These are phyloP conservation scores for Acromyrmex heyeri DNA, from an alignment of 1,140 invertebrate species.

Conservation along the genomic window DNA sequence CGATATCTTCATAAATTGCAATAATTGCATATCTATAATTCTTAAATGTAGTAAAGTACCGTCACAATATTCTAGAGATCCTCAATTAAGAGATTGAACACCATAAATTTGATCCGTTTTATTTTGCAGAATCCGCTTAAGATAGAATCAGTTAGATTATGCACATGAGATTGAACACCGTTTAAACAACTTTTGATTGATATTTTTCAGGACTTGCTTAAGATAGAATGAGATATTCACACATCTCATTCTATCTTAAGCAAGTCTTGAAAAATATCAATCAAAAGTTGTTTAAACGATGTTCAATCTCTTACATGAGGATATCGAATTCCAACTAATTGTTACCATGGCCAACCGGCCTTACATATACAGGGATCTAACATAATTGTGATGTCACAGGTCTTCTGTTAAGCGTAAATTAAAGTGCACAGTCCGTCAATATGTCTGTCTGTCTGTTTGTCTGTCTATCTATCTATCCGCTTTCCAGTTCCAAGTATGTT, in stretches of 20 bases:
- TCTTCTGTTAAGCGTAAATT: constrained; percentile 40
- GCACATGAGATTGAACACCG: too few species aligned
- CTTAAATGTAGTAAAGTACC: background rate
- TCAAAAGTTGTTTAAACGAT: too few species aligned
- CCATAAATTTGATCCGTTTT: too few species aligned
- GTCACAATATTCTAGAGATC: background rate
- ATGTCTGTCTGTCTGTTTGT: constrained; percentile 3
- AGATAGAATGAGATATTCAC: too few species aligned
- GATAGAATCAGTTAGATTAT: too few species aligned
- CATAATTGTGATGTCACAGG: constrained; percentile 44
- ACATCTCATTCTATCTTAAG: too few species aligned
- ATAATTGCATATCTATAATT: background rate
- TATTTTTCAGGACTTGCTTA: too few species aligned
- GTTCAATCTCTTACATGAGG: too few species aligned
- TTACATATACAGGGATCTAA: constrained; percentile 30
- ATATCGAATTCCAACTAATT: background rate
- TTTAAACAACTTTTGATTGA: too few species aligned
- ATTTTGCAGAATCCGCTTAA: too few species aligned
- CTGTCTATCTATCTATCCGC: background rate
- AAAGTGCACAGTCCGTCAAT: constrained; percentile 47
- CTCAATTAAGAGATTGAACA: too few species aligned
- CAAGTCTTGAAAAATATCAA: too few species aligned
- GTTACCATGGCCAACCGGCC: background rate
- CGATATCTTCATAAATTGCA: background rate
- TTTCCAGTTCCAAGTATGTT: constrained; percentile 67